Base-by-base conservation (phyloP, 1,140 invertebrate species). In the Micrasema minimum region DNA sequence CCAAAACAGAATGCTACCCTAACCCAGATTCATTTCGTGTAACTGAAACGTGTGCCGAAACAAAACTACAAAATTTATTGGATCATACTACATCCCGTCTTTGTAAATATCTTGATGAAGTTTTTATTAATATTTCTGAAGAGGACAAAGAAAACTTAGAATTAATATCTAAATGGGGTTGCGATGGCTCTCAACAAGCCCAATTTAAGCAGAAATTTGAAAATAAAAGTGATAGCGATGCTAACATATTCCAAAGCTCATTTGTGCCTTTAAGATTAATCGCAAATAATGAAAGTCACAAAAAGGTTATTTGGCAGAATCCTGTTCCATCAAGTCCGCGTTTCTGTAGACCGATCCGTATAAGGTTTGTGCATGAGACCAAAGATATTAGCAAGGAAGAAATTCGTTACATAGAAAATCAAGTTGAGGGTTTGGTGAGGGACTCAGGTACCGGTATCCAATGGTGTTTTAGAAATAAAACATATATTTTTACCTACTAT, bases 231-330 rank as follows among this genome's bases (percentile, higher is more conserved):
- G n/a, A n/a, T n/a, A n/a, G n/a, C n/a, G n/a, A n/a, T n/a, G n/a
- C n/a, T 10, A 46, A 46, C n/a, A n/a, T n/a, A n/a, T n/a, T n/a
- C n/a, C n/a, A n/a, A n/a, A n/a, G n/a, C n/a, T n/a, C n/a, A n/a
- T 51, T 51, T 51, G 16, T 51, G 6, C 48, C 48, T 18, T 6
- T 51, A 16, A 9, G 20, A 38, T 43, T 62, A 16, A 22, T 62
- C n/a, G n/a, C n/a, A n/a, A n/a, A n/a, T n/a, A n/a, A n/a, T 59
- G 53, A 66, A 46, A 53, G 71, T 50, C 45, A 72, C 41, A 71
- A 69, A 10, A 76, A 78, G 70, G 66, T 72, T 12, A 37, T 77
- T 38, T 78, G 77, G 79, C 57, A 79, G 65, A 81, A 78, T 62
- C 72, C 76, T 20, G 72, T 62, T 12, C 76, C 77, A 9, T 78